phyloP scores from a whole-genome alignment of 2,113 vertebrate species.

The Electrona antarctica region DNA sequence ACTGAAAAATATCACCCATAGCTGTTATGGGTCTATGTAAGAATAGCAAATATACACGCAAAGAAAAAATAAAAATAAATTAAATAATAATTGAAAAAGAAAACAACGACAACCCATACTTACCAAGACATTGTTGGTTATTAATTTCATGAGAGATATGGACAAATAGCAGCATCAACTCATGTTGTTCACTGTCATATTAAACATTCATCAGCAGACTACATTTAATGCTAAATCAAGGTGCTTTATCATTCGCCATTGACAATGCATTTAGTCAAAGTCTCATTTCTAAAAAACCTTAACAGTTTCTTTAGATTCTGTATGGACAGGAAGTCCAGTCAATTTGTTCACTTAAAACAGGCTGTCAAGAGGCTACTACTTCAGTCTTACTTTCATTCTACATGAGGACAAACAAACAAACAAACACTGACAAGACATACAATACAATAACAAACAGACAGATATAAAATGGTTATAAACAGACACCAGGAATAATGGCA shows the following conservation, averaged over 20 bases:
- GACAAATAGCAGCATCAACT: slow-evolving; percentile 86
- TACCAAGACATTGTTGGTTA: slow-evolving; percentile 84
- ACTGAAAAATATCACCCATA: slow-evolving; percentile 87
- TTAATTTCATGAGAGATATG: slow-evolving; percentile 85
- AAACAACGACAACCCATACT: slow-evolving; percentile 80
- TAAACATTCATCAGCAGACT: slow-evolving; percentile 73
- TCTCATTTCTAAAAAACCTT: background rate
- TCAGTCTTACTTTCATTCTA: slow-evolving; percentile 18
- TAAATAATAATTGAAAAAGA: background rate
- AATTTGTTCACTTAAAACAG: slow-evolving; percentile 11
- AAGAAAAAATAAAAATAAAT: slow-evolving; percentile 62
- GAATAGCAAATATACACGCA: slow-evolving; percentile 81
- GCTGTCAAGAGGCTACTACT: background rate
- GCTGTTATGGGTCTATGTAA: slow-evolving; percentile 79
- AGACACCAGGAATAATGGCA: slow-evolving; percentile 42
- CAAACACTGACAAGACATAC: slow-evolving; percentile 48
- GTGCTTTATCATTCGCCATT: slow-evolving; percentile 35
- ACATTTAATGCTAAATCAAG: slow-evolving; percentile 57
- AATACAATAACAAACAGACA: slow-evolving; percentile 54
- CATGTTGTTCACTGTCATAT: slow-evolving; percentile 78
- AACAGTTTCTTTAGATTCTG: background rate
- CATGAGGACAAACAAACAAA: slow-evolving; percentile 58
- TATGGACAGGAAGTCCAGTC: slow-evolving; percentile 9
- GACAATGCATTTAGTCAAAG: slow-evolving; percentile 24
- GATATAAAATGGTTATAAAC: slow-evolving; percentile 52